Evolutionary conservation across 2,113 vertebrate species (phyloP), one percentile per base, ranked within the genome.

Genomic region (Neoarius graeffei): DNA sequence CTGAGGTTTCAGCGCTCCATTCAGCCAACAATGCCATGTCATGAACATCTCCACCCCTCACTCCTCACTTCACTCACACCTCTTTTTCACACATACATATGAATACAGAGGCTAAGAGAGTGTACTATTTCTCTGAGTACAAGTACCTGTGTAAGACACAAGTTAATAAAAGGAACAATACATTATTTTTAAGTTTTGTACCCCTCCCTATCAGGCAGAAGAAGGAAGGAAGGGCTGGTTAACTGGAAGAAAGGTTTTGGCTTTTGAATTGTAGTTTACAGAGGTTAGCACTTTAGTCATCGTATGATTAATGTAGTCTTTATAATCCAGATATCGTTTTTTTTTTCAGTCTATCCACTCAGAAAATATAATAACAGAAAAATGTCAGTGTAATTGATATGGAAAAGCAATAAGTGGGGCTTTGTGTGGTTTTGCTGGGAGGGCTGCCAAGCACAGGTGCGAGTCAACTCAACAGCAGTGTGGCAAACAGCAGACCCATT

Each of bases 361-460:
- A 25, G 60, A 84, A 81, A n/a, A 66, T 81, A 81, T 71, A 48
- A 83, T 42, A 87, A 52, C 25, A n/a, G 15, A 69, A 88, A 87
- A 88, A 42, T 84, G 73, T 84, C 86, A 89, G 89, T 92, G 86
- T 92, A 91, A 90, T 27, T 90, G 88, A 92, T 88, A 88, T 13
- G 82, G 80, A 62, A 88, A 88, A 83, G 86, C 84, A 89, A 89
- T 86, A 90, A 87, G 83, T 67, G 74, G 35, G 9, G 56, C 74
- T 30, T 83, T 81, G 89, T 80, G 83, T 81, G 67, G 57, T 89
- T 81, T 42, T 77, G 84, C 15, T 66, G 82, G 89, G 90, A 89
- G 86, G 84, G 89, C 90, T 92, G 93, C 88, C 89, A 93, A 92
- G 93, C 94, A 95, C 94, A 95, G 95, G 95, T 95, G 95, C 94